phyloP scores from a whole-genome alignment of 2,113 vertebrate genomes.

The Bubo bubo region DNA sequence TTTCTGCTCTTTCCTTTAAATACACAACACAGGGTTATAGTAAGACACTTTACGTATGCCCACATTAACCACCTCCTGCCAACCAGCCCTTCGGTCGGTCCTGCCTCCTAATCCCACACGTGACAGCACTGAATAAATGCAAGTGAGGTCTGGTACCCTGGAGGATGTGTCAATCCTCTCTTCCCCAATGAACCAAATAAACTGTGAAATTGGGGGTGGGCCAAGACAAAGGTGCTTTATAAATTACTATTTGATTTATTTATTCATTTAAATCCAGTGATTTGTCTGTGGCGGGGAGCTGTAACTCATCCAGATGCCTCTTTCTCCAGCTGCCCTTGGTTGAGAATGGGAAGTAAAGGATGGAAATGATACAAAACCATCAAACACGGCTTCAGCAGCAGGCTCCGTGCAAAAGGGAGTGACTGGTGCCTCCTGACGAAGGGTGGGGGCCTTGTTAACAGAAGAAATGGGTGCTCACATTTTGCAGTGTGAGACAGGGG shows the following conservation, averaged over 20 bases:
- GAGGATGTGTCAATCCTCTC: accelerated
- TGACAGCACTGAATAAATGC: not conserved
- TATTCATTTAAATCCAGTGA: not conserved
- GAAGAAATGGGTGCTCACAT: not conserved
- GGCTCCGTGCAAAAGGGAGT: not conserved
- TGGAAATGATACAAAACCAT: not conserved
- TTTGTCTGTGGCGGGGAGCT: not conserved
- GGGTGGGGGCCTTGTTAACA: not conserved
- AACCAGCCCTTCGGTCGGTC: accelerated
- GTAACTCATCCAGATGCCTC: not conserved
- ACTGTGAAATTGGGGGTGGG: not conserved
- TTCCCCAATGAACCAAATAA: not conserved
- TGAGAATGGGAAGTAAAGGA: not conserved
- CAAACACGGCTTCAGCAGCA: not conserved
- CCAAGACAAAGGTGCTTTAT: not conserved
- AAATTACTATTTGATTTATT: not conserved
- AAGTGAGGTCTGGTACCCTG: not conserved
- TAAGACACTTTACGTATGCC: not conserved
- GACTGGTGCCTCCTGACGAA: not conserved
- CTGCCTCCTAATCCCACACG: not conserved
- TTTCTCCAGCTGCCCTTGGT: not conserved
- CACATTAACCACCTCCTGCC: not conserved
- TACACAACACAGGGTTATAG: not conserved
- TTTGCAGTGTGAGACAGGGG: not conserved
- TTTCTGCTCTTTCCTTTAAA: slow-evolving; percentile 74